Base-by-base conservation (phyloP, 2,888 invertebrate genomes). In the Stomorhina lunata region DNA sequence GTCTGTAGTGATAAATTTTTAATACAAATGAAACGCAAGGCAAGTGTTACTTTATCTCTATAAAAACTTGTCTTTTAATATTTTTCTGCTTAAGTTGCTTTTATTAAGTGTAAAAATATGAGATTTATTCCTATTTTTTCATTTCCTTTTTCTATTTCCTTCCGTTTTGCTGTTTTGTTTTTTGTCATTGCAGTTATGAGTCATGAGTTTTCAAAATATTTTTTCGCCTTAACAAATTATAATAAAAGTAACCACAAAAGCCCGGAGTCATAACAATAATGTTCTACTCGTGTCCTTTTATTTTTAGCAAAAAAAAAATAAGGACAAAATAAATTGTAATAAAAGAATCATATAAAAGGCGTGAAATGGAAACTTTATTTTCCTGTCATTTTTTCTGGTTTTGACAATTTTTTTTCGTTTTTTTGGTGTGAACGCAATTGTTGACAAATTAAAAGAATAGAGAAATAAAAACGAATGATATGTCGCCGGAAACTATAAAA, bases 1-100 rank as follows among this genome's bases (percentile, higher is more conserved):
- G 87, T 86, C 87, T 88, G 86, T 86, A 88, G 85, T 75, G 81
- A 65, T 77, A 86, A 84, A 84, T 83, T 85, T 78, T 79, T 27
- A 61, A 43, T 57, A 68, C 80, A 85, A 84, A 85, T 83, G 43
- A 73, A 50, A 43, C 20, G 43, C 15, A 48, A 48, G 71, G 71
- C 71, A 61, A 79, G 59, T 57, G 40, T 59, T 40, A 17, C 32
- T 17, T 22, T 37, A 29, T 4, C 5, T n/a, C n/a, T n/a, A n/a
- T n/a, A n/a, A n/a, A n/a, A 37, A 32, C 45, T 10, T 32, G 20
- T 10, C 48, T 32, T 27, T 45, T 17, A 45, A 63, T 4, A n/a
- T n/a, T n/a, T n/a, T n/a, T n/a, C n/a, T n/a, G n/a, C n/a, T n/a
- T n/a, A n/a, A n/a, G n/a, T 43, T 7, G 34, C 22, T 59, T 72